A percentile compares a stretch with the other conserved stretches of the same genome.
Conservation (phyloP, 1,140 invertebrate species). For the Antheraea mylitta region DNA sequence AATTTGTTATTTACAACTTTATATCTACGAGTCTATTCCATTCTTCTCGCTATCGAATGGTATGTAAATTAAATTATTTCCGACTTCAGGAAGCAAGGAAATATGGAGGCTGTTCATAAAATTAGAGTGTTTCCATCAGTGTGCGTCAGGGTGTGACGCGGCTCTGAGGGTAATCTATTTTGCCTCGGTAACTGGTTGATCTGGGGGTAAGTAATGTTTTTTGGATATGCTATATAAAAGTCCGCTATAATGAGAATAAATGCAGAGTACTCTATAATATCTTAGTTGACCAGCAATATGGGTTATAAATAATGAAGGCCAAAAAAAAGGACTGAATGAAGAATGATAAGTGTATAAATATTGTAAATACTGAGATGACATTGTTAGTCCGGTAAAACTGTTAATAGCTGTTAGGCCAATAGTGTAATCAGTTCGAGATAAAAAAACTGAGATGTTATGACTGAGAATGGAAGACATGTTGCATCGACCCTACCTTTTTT, state of each 20-base stretch:
- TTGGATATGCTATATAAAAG: constrained; percentile 7
- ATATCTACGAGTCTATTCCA: too few relatives aligned
- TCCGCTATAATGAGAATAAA: constrained; percentile 13
- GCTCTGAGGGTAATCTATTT: constrained; percentile 22
- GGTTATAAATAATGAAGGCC: too few relatives aligned
- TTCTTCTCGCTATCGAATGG: neutral
- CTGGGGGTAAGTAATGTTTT: constrained; percentile 13
- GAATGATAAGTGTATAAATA: too few relatives aligned
- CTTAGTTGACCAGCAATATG: neutral
- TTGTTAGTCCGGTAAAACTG: too few relatives aligned
- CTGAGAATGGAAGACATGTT: too few relatives aligned
- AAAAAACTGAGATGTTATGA: too few relatives aligned
- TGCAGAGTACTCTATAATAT: neutral
- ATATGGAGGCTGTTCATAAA: constrained; percentile 10
- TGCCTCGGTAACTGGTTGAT: constrained; percentile 11
- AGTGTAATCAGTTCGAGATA: too few relatives aligned
- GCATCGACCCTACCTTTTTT: too few relatives aligned
- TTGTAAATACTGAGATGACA: too few relatives aligned
- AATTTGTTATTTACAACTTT: too few relatives aligned
- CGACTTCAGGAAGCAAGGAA: constrained; percentile 6
- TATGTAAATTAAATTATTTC: neutral
- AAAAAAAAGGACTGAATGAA: too few relatives aligned
- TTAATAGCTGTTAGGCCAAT: too few relatives aligned
- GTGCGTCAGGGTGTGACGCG: constrained; percentile 8
- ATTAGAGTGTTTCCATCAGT: constrained; percentile 5